A percentile compares a stretch with the other conserved stretches of the same genome.
phyloP scores from a whole-genome alignment of 1,140 invertebrate genomes.

The Drosophila funebris region DNA sequence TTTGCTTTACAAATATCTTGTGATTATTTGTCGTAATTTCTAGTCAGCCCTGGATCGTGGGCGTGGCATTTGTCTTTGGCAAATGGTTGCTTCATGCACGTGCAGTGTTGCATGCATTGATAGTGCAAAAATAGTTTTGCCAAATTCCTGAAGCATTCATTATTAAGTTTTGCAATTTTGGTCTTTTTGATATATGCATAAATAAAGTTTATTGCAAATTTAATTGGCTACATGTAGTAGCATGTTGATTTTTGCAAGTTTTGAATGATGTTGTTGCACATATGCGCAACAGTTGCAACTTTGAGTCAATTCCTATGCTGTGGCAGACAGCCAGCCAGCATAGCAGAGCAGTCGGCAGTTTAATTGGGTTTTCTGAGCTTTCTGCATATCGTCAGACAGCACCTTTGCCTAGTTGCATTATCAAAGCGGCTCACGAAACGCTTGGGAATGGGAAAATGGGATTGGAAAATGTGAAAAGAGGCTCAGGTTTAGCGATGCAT shows the following conservation, averaged over 20 bases:
- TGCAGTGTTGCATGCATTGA: too few species aligned
- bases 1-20: slow-evolving; percentile 16
- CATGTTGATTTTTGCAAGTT: background rate
- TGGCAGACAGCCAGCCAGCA: background rate
- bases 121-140: slow-evolving; percentile 26
- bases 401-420: slow-evolving; percentile 37
- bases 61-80: background rate
- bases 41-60: background rate
- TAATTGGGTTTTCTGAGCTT: slow-evolving; percentile 65
- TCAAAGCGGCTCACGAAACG: slow-evolving; percentile 20
- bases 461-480: slow-evolving; percentile 32
- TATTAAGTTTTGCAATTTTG: slow-evolving; percentile 52
- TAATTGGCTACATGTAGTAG: slow-evolving; percentile 57
- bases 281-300: background rate
- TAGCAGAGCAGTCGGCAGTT: slow-evolving; percentile 46
- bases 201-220: slow-evolving; percentile 63
- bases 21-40: slow-evolving; percentile 22
- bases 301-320: slow-evolving; percentile 4
- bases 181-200: slow-evolving; percentile 35
- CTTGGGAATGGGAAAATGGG: background rate
- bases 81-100: slow-evolving; percentile 2
- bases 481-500: slow-evolving; percentile 49
- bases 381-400: slow-evolving; percentile 13
- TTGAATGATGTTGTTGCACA: background rate
- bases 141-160: slow-evolving; percentile 21